Evolutionary conservation across 1,140 invertebrate species (phyloP), one percentile per base, ranked within the genome.

Genomic region (Stratiolaelaps scimitus): DNA sequence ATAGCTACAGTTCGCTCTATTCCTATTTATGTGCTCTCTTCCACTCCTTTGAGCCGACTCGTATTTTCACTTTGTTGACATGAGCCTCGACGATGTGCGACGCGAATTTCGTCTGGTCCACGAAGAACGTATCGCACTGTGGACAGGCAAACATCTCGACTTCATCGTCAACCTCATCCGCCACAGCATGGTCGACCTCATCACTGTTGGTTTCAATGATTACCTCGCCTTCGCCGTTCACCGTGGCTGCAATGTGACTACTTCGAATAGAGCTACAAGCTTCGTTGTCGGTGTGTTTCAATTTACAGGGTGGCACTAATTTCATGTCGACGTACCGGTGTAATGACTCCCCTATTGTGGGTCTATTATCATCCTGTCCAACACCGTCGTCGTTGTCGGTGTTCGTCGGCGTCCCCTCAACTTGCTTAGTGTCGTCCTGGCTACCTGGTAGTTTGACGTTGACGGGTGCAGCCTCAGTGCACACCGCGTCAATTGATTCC

Each of bases 91-190:
- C 34, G 17, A 60, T 60, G 23, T 60, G 53, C 1, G 26, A 26
- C 15, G 53, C 23, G 17, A 60, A 34, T 26, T 60, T 60, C 34
- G 23, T 17, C 34, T 60, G 26, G 2, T 26, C 23, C 26, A 60
- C 34, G 53, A 60, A 60, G 34, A 60, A 60, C 13, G 53, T 60
- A 29, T 60, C 26, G 26, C 53, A 60, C 23, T 60, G 53, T 19
- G 53, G 26, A 60, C 53, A 60, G 34, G 53, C 53, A 26, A 60
- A 60, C 26, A 60, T 34, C 26, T 60, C 53, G 1, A 60, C 34
- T 60, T 60, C 53, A 23, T 15, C 47, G 4, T 4, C 47, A 19
- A 48, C 47, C 15, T 48, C 47, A 26, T 60, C 53, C 23, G 17
- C 34, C 34, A 6, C 34, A 10, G 34, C 5, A 4, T 40, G 4